A percentile compares a stretch with the other conserved stretches of the same genome.
Conservation (phyloP, 2,888 invertebrate species). For the Hypena proboscidalis region DNA sequence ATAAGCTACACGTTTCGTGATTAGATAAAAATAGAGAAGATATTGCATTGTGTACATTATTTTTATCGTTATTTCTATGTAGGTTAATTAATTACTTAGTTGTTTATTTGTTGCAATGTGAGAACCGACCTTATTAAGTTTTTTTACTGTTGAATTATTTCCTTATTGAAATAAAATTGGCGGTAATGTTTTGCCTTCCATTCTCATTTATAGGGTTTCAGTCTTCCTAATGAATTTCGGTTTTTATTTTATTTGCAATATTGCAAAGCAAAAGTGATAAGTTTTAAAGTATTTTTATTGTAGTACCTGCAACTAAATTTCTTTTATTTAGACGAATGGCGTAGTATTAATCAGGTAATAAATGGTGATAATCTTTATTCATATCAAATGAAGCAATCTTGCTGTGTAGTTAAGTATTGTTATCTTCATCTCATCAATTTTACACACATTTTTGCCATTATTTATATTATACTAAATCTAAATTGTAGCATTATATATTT, state of each 20-base stretch:
- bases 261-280: constrained; percentile 27
- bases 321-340: constrained; percentile 21
- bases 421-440: constrained; percentile 12
- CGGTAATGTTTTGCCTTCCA: too few relatives aligned
- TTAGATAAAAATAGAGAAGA: constrained; percentile 43
- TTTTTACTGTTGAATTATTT: constrained; percentile 18
- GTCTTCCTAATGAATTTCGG: too few relatives aligned
- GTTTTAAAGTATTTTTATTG: constrained; percentile 40
- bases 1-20: constrained; percentile 53
- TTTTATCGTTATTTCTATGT: constrained; percentile 43
- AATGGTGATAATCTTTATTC: constrained; percentile 39
- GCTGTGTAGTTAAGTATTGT: constrained; percentile 30
- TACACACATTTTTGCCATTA: constrained; percentile 28
- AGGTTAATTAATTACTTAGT: constrained; percentile 37
- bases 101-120: constrained; percentile 33
- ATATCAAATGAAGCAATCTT: constrained; percentile 46
- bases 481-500: too few relatives aligned
- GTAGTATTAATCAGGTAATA: constrained; percentile 36
- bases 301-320: constrained; percentile 34
- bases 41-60: constrained; percentile 41
- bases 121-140: constrained; percentile 25
- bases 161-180: too few relatives aligned
- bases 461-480: constrained; percentile 15
- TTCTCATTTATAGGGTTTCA: too few relatives aligned
- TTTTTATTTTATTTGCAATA: constrained; percentile 2